Percentiles rank a stretch among this genome's conserved stretches.
Evolutionary conservation across 2,797 vertebrate species (phyloP).

Genomic region (Bradypodion pumilum): DNA sequence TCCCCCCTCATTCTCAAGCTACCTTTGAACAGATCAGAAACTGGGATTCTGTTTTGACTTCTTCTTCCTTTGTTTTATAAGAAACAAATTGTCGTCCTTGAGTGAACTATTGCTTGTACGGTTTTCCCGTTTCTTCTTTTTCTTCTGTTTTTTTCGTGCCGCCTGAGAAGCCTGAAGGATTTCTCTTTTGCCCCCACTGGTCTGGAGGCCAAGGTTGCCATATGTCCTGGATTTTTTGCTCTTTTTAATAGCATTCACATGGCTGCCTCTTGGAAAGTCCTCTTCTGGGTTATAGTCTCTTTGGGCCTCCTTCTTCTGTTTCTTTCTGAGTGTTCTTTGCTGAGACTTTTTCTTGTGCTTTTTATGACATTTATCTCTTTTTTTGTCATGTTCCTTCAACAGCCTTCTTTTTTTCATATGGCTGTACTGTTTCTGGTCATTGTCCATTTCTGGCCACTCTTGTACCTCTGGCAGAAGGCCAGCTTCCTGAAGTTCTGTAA

Average conservation of each 20-base stretch:
- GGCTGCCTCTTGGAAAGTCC: conserved; percentile 68
- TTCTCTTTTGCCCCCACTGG: conserved; percentile 20
- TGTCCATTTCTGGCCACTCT: conserved; percentile 1
- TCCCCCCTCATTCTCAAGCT: neutral
- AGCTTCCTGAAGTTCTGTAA: conserved; percentile 76
- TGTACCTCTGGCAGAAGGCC: conserved; percentile 66
- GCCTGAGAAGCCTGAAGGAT: conserved; percentile 23
- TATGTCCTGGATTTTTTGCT: conserved; percentile 21
- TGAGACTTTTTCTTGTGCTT: conserved; percentile 18
- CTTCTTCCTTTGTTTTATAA: conserved; percentile 78
- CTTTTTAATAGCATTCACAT: conserved; percentile 15
- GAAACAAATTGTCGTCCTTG: conserved; percentile 69
- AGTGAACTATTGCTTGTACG: neutral
- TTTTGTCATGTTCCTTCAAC: conserved; percentile 41
- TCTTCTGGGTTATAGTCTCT: conserved; percentile 3
- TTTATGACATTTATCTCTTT: conserved; percentile 1
- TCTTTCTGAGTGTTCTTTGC: conserved; percentile 21
- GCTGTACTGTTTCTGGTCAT: neutral
- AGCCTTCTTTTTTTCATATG: conserved; percentile 54
- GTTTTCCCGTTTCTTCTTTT: conserved; percentile 50
- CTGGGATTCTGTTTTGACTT: conserved; percentile 60
- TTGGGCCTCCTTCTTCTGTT: conserved; percentile 27
- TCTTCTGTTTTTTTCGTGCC: conserved; percentile 54
- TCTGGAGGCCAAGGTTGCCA: conserved; percentile 21
- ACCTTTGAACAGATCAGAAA: conserved; percentile 26